phyloP scores from a whole-genome alignment of 2,797 vertebrate species.

The Hirundo rustica region DNA sequence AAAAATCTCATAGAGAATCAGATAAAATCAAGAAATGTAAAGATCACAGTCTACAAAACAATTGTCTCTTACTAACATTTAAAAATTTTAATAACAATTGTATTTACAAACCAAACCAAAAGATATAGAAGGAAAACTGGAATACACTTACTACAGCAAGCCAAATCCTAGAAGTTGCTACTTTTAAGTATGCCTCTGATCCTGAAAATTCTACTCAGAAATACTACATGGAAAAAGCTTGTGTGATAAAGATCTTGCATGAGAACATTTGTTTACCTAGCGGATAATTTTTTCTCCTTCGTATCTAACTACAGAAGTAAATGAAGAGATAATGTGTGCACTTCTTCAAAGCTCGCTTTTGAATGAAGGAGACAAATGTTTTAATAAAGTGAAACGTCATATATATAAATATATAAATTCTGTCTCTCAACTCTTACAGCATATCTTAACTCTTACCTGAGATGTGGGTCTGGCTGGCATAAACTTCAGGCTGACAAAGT shows the following conservation, averaged over 20 bases:
- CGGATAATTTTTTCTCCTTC: not conserved
- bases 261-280: not conserved
- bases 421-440: not conserved
- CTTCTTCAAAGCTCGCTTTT: not conserved
- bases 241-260: not conserved
- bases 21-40: not conserved
- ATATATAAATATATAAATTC: not conserved
- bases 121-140: not conserved
- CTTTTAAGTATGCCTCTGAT: not conserved
- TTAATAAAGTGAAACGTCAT: not conserved
- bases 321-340: not conserved
- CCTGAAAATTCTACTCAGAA: not conserved
- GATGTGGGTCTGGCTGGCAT: conserved; percentile 88
- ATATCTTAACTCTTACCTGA: conserved; percentile 79
- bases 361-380: not conserved
- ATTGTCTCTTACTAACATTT: not conserved
- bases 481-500: conserved; percentile 89
- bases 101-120: not conserved
- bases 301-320: not conserved
- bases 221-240: not conserved
- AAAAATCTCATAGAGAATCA: not conserved
- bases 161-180: not conserved
- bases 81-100: not conserved
- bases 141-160: not conserved
- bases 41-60: not conserved